Evolutionary conservation across 2,888 invertebrate species (phyloP).

Genomic region (Macrosoma leucophasiata): DNA sequence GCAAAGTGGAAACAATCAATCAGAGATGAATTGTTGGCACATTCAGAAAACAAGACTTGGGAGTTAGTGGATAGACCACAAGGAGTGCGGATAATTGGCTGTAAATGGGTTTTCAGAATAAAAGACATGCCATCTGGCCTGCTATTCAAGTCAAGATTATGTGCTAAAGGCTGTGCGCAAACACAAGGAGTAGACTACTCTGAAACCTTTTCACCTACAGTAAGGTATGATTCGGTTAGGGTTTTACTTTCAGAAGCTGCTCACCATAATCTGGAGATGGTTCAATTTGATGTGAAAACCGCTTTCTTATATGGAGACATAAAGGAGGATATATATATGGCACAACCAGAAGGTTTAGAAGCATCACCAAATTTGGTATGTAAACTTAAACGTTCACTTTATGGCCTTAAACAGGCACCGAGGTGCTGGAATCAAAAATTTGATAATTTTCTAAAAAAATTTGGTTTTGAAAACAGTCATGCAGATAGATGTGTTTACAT

Average conservation of each 20-base stretch:
- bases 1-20: slow-evolving; percentile 23
- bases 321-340: slow-evolving; percentile 28
- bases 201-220: slow-evolving; percentile 33
- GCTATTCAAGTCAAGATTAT: slow-evolving; percentile 29
- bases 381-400: slow-evolving; percentile 30
- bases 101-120: slow-evolving; percentile 26
- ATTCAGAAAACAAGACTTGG: slow-evolving; percentile 28
- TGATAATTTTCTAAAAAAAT: slow-evolving; percentile 19
- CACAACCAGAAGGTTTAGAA: slow-evolving; percentile 24
- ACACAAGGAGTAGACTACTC: slow-evolving; percentile 27
- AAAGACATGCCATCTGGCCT: slow-evolving; percentile 27
- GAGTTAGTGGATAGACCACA: slow-evolving; percentile 24
- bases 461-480: slow-evolving; percentile 22
- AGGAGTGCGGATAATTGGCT: slow-evolving; percentile 27
- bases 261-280: slow-evolving; percentile 23
- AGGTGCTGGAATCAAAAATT: slow-evolving; percentile 25
- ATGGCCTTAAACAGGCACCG: slow-evolving; percentile 28
- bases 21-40: slow-evolving; percentile 24
- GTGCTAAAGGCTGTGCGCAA: slow-evolving; percentile 34
- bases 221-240: slow-evolving; percentile 28
- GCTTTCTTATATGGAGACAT: slow-evolving; percentile 26
- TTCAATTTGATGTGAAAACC: slow-evolving; percentile 28
- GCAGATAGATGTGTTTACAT: slow-evolving; percentile 23
- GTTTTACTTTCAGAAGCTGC: slow-evolving; percentile 26
- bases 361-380: slow-evolving; percentile 24